Evolutionary conservation across 92 coral and sea anemone genomes (phyloP), one percentile per base, ranked within the genome.

Genomic region (Epizoanthus illoricatus): DNA sequence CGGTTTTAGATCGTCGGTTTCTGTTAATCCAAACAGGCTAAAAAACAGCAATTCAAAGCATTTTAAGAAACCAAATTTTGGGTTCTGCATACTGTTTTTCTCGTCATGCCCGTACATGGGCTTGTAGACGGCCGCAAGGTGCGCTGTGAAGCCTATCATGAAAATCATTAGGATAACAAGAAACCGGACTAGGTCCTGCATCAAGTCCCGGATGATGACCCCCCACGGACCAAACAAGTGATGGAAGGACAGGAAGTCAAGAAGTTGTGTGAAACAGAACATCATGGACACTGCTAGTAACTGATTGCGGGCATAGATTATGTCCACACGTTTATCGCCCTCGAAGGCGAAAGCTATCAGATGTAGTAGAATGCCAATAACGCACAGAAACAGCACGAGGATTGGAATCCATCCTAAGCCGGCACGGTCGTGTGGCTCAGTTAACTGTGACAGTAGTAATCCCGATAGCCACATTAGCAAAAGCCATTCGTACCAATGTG

Each of bases 181-280:
- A 79, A 96, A 96, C 17, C 99, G 92, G 18, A 94, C 99, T 13
- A 96, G 74, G 92, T 96, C 99, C 67, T 96, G 94, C 99, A 96
- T 93, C 36, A 96, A 89, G 86, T 96, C 97, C 85, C 98, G 97
- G 79, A 96, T 96, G 85, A 96, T 96, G 21, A 93, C 99, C 75
- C 99, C 99, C 99, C 99, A 96, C 7, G 99, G 99, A 75, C 99
- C 99, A 54, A 96, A 96, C 92, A 96, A 87, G 79, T 96, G 98
- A 90, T 96, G 99, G 87, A 96, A 93, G 5, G 99, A 93, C 21
- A 96, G 82, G 65, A 96, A 96, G 71, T 96, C 99, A 79, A 96
- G 80, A 24, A 96, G 85, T 62, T 96, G 99, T 11, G 94, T 94
- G 68, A 96, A 96, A 71, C 98, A 93, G 64, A 96, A 93, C 92